Base-by-base conservation (phyloP, 2,113 vertebrate genomes). In the Corvus hawaiiensis region DNA sequence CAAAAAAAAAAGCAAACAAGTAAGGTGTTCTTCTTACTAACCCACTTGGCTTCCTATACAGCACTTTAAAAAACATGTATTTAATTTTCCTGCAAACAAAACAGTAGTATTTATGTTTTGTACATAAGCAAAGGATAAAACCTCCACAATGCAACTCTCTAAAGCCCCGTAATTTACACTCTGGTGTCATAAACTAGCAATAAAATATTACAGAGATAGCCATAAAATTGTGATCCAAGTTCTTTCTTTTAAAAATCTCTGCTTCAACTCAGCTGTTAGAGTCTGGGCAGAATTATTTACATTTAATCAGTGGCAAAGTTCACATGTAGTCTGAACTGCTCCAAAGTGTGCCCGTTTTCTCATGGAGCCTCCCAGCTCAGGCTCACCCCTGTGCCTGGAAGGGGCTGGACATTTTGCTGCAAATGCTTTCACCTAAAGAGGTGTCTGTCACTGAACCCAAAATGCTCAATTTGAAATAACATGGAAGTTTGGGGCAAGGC, bases 171-270 rank as follows among this genome's bases (percentile, higher is more conserved):
- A 73, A 93, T 96, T 86, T 77, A 96, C 56, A 95, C 24, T 55
- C 48, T 33, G 10, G 52, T 94, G 59, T 86, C 85, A 90, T 56
- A 92, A 95, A 87, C 0, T 18, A 68, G 52, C 75, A 49, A 69
- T 94, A 93, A 96, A 93, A 77, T 83, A 94, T 67, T 94, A 84
- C 39, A 90, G 72, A 90, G 85, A 94, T 28, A 91, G 46, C 17
- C 46, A 90, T 93, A 85, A 91, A 93, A 84, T 58, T 61, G 32
- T 21, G 39, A 91, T 79, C 35, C 33, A 51, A 62, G 72, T 83
- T 73, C 78, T 71, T n/a, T 28, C 67, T 91, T 89, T 78, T 72
- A 37, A 79, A 83, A 95, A 85, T 33, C 78, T 58, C 58, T 74
- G 43, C 68, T 85, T 85, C 55, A 51, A 54, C 11, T 66, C 67